Percentiles rank a stretch among this genome's conserved stretches.
phyloP scores from a whole-genome alignment of 2,888 invertebrate species.

The Proisotoma minuta region DNA sequence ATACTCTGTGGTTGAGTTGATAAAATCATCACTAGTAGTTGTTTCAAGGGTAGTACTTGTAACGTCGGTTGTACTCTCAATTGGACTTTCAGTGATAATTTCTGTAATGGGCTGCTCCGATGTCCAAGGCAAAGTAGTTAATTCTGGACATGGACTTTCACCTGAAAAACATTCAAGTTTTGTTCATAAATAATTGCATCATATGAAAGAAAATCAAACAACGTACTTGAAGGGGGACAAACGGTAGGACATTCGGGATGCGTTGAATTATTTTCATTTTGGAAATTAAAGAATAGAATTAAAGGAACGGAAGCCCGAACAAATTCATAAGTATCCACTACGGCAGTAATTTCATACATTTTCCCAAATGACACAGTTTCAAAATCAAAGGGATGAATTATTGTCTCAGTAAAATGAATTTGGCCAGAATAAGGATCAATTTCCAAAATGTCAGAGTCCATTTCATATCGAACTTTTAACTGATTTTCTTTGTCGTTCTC shows the following conservation, averaged over 20 bases:
- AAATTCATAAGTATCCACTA: neutral
- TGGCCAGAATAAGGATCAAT: slow-evolving; percentile 15
- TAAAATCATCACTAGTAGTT: neutral
- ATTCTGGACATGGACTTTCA: too few species aligned
- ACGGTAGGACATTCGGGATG: neutral
- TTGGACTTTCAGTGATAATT: neutral
- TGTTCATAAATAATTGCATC: too few species aligned
- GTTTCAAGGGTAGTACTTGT: neutral
- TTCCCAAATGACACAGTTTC: neutral
- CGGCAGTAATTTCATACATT: slow-evolving; percentile 3
- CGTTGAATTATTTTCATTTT: neutral
- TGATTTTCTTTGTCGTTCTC: too few species aligned
- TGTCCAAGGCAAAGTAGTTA: too few species aligned
- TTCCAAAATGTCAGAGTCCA: slow-evolving; percentile 6
- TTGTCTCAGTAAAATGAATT: neutral
- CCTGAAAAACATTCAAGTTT: too few species aligned
- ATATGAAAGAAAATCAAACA: too few species aligned
- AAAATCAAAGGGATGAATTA: neutral
- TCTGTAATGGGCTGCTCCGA: neutral
- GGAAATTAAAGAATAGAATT: slow-evolving; percentile 10
- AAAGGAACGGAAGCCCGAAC: slow-evolving; percentile 7
- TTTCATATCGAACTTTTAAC: slow-evolving; percentile 8
- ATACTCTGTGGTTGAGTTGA: too few species aligned
- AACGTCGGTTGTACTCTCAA: neutral
- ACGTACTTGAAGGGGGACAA: neutral